Base-by-base conservation (phyloP, 2,888 invertebrate genomes). In the Nomada lathburiana region DNA sequence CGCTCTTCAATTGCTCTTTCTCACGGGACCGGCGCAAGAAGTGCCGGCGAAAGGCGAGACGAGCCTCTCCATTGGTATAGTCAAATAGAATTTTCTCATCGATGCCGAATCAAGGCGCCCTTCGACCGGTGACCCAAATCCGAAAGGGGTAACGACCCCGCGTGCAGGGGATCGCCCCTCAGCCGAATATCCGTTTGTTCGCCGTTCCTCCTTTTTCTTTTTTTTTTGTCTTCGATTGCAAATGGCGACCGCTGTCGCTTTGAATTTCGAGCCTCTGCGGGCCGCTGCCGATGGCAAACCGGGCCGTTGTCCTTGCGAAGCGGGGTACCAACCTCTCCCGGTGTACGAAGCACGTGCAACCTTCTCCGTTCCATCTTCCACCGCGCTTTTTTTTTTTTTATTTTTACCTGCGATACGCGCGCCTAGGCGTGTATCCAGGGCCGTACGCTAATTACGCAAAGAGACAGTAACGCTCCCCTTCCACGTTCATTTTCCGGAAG, bases 121-220 rank as follows among this genome's bases (percentile, higher is more conserved):
- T 86, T 76, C 79, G 84, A 89, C 83, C 88, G 85, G 88, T 92
- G 90, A 92, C 93, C 93, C 87, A 91, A 92, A 92, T 93, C 88
- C 86, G 73, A 89, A 91, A 90, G 88, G 93, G 92, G 83, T 93
- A 93, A 93, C 93, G 92, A 93, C 93, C 93, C 92, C 91, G 90
- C 36, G 20, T 23, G 86, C 86, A 82, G 85, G 82, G 89, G 86
- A 74, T 85, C 80, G 82, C 73, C 85, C 86, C 82, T 80, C 74
- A n/a, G 80, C 80, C 85, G 85, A 64, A 84, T 36, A 36, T 88
- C 83, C 88, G 89, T 89, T 89, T 89, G 89, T 89, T 88, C 89
- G 77, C 73, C 87, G 80, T 72, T 83, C 84, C 75, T 83, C n/a
- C 9, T 63, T 26, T 26, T 2, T 26, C 26, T 26, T 2, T 26